Conservation (phyloP, 2,113 vertebrate species). For the Steatornis caripensis region DNA sequence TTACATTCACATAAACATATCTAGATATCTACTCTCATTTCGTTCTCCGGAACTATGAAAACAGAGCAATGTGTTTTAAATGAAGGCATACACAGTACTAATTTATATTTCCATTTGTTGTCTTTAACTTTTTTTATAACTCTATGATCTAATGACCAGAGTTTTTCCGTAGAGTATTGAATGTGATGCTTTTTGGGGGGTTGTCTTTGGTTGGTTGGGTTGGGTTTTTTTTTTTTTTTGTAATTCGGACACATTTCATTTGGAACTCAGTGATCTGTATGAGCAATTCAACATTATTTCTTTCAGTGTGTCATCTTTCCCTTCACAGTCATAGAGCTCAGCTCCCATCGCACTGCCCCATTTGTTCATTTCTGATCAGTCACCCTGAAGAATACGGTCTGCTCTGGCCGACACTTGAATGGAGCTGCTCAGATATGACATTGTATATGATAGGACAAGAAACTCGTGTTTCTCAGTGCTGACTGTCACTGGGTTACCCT, state of each 20-base stretch:
- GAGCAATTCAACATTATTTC: background rate
- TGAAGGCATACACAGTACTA: background rate
- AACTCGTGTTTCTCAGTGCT: background rate
- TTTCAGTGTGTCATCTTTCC: background rate
- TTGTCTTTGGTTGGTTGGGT: background rate
- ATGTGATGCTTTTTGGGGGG: background rate
- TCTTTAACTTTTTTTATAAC: background rate
- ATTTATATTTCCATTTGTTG: background rate
- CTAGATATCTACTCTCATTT: background rate
- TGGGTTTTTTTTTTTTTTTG: background rate
- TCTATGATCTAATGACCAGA: background rate
- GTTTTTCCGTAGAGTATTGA: background rate
- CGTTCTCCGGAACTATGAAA: background rate
- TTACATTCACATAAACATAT: background rate
- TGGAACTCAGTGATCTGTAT: background rate
- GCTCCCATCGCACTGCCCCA: background rate
- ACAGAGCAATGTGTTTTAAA: background rate
- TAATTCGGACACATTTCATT: background rate
- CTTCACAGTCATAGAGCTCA: background rate
- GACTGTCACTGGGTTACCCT: background rate
- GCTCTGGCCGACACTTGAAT: background rate
- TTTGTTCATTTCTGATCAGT: background rate
- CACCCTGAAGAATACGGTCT: background rate
- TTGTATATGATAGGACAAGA: background rate
- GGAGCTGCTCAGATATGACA: background rate